Base-by-base conservation (phyloP, 2,797 vertebrate genomes). In the Sorex maritimensis region DNA sequence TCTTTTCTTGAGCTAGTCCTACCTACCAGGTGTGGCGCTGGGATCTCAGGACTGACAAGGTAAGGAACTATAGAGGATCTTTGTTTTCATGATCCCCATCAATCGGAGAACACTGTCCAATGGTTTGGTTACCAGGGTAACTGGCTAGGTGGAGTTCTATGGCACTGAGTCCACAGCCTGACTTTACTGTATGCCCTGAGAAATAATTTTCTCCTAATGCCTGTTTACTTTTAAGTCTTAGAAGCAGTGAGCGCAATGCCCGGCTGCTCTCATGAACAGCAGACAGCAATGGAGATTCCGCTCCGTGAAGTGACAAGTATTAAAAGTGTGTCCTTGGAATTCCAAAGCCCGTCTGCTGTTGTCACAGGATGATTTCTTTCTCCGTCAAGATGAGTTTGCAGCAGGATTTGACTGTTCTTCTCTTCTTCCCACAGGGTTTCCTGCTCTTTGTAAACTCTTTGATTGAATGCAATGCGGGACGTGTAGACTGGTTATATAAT, bases 371-470 rank as follows among this genome's bases (percentile, higher is more conserved):
- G 55, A 79, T 24, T 17, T 11, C n/a, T 80, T 74, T 91, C 46
- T 65, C 11, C 10, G 58, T 83, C 46, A 87, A 84, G 52, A 55
- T 90, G 69, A 81, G 75, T 68, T 81, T 68, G 49, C 79, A 81
- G 23, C 41, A 78, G 28, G 21, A 52, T 52, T 52, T 52, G 10
- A 52, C 11, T 52, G 49, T 52, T 24, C 61, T 63, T 63, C 61
- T 21, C 61, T 24, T 63, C 61, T 28, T 28, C 67, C 10, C 21
- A 30, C 12, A 28, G 6, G 38, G 38, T 69, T 61, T 77, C 55
- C 46, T 58, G 63, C 69, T 90, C 65, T 79, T 84, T 26, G 24
- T 69, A 72, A 94, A 94, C 67, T 86, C 78, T 95, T 58, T 81
- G 79, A 81, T 6, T 81, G 88, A 90, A 63, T 74, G 38, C 38